phyloP scores from a whole-genome alignment of 2,888 invertebrate genomes.

The Heliconius hortense region DNA sequence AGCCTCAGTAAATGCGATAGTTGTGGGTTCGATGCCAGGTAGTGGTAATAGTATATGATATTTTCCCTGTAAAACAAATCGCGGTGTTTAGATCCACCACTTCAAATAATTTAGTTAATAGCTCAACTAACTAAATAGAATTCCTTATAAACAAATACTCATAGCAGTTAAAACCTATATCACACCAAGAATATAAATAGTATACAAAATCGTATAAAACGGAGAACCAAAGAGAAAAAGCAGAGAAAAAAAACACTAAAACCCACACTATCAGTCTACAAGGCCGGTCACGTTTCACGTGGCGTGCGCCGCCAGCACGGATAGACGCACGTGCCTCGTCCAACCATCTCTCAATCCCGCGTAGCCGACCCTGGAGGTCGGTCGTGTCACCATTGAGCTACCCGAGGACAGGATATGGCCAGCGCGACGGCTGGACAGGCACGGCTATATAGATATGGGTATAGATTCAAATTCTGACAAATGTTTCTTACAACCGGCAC shows the following conservation, averaged over 20 bases:
- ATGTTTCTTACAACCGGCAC: constrained; percentile 47
- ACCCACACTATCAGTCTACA: constrained; percentile 17
- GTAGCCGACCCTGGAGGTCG: constrained; percentile 65
- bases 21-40: too few relatives aligned
- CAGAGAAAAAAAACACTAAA: neutral
- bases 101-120: neutral
- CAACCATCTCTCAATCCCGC: constrained; percentile 72
- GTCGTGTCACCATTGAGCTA: constrained; percentile 68
- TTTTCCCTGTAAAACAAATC: too few relatives aligned
- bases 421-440: constrained; percentile 68
- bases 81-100: too few relatives aligned
- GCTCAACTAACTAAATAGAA: neutral
- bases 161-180: neutral
- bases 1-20: neutral
- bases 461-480: constrained; percentile 48
- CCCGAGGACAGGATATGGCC: constrained; percentile 53
- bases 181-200: too few relatives aligned
- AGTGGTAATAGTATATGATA: neutral
- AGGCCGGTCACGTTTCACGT: constrained; percentile 54
- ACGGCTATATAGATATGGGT: constrained; percentile 82
- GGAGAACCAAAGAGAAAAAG: neutral
- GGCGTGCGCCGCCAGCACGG: constrained; percentile 65
- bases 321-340: constrained; percentile 54
- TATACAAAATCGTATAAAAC: neutral
- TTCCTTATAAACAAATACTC: neutral